Evolutionary conservation across 2,113 vertebrate species (phyloP).

Genomic region (Odontesthes bonariensis): DNA sequence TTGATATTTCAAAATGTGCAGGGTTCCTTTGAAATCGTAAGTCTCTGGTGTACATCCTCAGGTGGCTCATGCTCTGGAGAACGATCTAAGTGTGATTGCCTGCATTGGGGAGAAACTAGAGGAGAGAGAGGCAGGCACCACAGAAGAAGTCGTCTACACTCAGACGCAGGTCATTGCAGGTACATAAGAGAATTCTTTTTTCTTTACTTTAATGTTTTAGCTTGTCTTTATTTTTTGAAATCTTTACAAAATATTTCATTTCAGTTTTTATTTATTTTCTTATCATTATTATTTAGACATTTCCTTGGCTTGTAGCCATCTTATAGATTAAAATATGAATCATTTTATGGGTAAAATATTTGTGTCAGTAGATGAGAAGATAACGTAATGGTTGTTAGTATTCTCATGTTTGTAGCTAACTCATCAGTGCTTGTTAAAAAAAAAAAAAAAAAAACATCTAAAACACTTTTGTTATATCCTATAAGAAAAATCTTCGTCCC

Average conservation of each 20-base stretch:
- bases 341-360: background rate
- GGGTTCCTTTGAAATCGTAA: too few species aligned
- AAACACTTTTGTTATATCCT: background rate
- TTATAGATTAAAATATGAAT: background rate
- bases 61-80: conserved; percentile 89
- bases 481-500: background rate
- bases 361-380: background rate
- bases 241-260: too few species aligned
- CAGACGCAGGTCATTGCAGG: conserved; percentile 94
- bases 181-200: conserved; percentile 48
- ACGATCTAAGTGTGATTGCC: conserved; percentile 89
- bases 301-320: background rate
- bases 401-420: background rate
- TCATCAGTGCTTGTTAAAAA: background rate
- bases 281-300: background rate
- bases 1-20: background rate
- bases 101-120: conserved; percentile 95
- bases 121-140: conserved; percentile 91
- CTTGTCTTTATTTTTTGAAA: background rate
- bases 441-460: background rate
- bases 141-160: conserved; percentile 91
- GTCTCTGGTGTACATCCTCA: background rate
- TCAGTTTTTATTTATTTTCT: too few species aligned
- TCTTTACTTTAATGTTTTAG: background rate
- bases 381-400: background rate